Evolutionary conservation across 2,113 vertebrate species (phyloP).

Genomic region (Ageneiosus marmoratus): DNA sequence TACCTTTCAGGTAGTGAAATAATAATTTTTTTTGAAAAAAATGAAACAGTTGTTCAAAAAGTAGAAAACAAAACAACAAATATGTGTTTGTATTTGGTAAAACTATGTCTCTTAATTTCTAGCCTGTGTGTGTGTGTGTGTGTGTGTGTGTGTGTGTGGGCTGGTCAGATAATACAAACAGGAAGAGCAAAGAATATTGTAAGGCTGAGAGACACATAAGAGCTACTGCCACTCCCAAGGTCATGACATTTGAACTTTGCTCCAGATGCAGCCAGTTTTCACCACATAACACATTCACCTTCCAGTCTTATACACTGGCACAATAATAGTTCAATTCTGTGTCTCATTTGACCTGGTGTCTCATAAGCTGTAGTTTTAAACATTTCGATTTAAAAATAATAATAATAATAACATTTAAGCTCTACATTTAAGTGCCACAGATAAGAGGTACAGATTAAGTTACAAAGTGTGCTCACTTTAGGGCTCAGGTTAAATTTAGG

Average conservation of each 20-base stretch:
- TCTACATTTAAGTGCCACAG: background rate
- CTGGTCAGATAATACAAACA: conserved; percentile 47
- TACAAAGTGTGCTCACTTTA: background rate
- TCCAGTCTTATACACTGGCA: conserved; percentile 13
- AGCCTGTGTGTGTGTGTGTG: conserved; percentile 44
- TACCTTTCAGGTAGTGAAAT: background rate
- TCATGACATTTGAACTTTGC: conserved; percentile 29
- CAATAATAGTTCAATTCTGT: background rate
- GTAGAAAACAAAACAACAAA: background rate
- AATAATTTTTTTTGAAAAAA: background rate
- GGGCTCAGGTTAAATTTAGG: background rate
- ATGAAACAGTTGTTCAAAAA: background rate
- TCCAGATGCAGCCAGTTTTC: conserved; percentile 5
- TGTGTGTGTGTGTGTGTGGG: conserved; percentile 46
- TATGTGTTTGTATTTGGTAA: background rate
- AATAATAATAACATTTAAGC: background rate
- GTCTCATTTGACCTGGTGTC: background rate
- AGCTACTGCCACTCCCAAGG: conserved; percentile 36
- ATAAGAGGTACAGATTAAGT: background rate
- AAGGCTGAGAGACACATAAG: conserved; percentile 37
- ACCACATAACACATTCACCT: conserved; percentile 7
- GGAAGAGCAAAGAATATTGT: conserved; percentile 40
- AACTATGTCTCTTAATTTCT: conserved; percentile 23
- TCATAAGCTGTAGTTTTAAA: background rate
- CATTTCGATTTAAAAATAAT: background rate